Base-by-base conservation (phyloP, 2,113 vertebrate species). In the Rhabdomys dilectus region DNA sequence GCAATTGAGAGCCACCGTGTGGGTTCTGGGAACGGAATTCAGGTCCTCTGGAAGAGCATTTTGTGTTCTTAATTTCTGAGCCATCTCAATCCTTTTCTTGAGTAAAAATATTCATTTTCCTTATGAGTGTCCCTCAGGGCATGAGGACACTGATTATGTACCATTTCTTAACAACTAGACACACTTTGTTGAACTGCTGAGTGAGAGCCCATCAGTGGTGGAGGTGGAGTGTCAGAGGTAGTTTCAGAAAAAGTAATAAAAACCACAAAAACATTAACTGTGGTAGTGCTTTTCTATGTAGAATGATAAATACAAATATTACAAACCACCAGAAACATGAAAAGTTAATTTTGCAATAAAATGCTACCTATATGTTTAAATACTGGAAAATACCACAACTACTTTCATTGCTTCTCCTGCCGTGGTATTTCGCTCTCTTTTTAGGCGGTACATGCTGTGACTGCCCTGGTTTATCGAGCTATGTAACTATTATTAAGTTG, bases 101-200 rank as follows among this genome's bases (percentile, higher is more conserved):
- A 77, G 15, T 66, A 17, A 60, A 76, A 75, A 75, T 7, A 6
- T 26, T 5, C 7, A n/a, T 45, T 73, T 51, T 51, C 64, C 5
- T 22, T 16, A 21, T 42, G 11, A 36, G 16, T 12, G 51, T 31
- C 36, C 58, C 58, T 77, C 51, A 13, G 42, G 53, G 39, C 15
- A 0, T 39, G 26, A 31, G 45, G 60, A 15, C 75, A 64, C 0
- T 9, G 78, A 17, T 1, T 36, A 5, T 2, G 24, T 62, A 24
- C 6, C 22, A 72, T 91, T 68, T 36, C 78, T 78, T 90, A 91
- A 66, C 73, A 53, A 82, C 36, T 29, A 56, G 16, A 26, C 26
- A 13, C 58, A 29, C 19, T 2, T 9, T 11, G 0, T 0, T 0
- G 5, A 10, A 3, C 7, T 36, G 7, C 29, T 10, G 31, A 45